phyloP scores from a whole-genome alignment of 2,888 invertebrate species.

The Tetrapedia diversipes region DNA sequence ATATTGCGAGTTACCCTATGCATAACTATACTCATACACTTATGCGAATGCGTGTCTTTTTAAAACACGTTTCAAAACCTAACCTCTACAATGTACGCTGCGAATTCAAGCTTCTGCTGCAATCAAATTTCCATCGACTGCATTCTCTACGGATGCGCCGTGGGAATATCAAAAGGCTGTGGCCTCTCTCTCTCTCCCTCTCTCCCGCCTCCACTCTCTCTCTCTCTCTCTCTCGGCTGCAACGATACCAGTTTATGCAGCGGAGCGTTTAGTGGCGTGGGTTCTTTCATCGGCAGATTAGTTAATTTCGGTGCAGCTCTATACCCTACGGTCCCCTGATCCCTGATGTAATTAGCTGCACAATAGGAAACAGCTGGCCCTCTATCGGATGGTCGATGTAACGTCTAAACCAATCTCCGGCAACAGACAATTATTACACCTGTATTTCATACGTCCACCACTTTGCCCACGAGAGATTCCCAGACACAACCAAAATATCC shows the following conservation, averaged over 20 bases:
- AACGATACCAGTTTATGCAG: constrained; percentile 56
- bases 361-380: constrained; percentile 78
- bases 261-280: constrained; percentile 62
- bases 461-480: constrained; percentile 25
- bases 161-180: constrained; percentile 37
- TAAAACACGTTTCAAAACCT: no score
- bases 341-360: constrained; percentile 80
- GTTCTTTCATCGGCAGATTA: constrained; percentile 78
- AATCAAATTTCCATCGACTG: constrained; percentile 52
- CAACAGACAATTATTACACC: constrained; percentile 75
- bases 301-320: constrained; percentile 77
- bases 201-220: no score
- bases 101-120: constrained; percentile 8
- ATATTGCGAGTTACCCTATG: no score
- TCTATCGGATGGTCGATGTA: constrained; percentile 71
- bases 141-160: constrained; percentile 28
- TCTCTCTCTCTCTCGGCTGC: no score
- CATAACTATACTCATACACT: no score
- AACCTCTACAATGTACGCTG: background rate
- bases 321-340: constrained; percentile 71
- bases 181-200: no score
- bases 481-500: constrained; percentile 45
- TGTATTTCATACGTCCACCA: constrained; percentile 65
- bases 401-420: constrained; percentile 75
- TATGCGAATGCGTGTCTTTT: no score